Evolutionary conservation across 2,113 vertebrate species (phyloP).

Genomic region (Ploceus nigricollis): DNA sequence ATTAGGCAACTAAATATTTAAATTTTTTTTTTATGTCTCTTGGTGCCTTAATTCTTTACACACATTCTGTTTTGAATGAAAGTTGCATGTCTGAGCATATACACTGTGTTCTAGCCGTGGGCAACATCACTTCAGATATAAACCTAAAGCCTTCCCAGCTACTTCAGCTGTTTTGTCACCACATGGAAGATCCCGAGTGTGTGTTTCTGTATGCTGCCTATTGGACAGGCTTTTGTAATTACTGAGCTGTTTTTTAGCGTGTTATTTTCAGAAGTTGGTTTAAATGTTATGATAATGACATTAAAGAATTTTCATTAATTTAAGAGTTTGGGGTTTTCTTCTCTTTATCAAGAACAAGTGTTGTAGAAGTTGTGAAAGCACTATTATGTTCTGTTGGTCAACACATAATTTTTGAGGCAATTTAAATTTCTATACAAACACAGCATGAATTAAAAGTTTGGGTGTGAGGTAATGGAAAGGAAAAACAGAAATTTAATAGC

Average conservation of each 20-base stretch:
- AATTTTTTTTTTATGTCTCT: not conserved
- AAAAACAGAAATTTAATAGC: not conserved
- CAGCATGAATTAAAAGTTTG: not conserved
- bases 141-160: not conserved
- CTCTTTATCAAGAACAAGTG: not conserved
- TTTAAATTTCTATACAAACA: not conserved
- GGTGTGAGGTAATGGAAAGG: not conserved
- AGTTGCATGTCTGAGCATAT: slow-evolving; percentile 34
- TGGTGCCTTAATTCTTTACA: slow-evolving; percentile 15
- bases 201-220: not conserved
- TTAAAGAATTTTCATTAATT: not conserved
- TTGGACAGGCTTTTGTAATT: not conserved
- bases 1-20: not conserved
- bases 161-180: slow-evolving; percentile 1
- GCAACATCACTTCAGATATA: slow-evolving; percentile 12
- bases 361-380: not conserved
- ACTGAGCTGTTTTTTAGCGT: not conserved
- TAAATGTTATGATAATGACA: not conserved
- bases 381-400: not conserved
- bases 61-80: slow-evolving; percentile 8
- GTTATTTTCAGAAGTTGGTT: not conserved
- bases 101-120: not conserved
- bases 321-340: not conserved
- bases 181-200: not conserved
- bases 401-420: not conserved